Conservation (phyloP, 1,140 invertebrate genomes). For the Cataglyphis hispanica region DNA sequence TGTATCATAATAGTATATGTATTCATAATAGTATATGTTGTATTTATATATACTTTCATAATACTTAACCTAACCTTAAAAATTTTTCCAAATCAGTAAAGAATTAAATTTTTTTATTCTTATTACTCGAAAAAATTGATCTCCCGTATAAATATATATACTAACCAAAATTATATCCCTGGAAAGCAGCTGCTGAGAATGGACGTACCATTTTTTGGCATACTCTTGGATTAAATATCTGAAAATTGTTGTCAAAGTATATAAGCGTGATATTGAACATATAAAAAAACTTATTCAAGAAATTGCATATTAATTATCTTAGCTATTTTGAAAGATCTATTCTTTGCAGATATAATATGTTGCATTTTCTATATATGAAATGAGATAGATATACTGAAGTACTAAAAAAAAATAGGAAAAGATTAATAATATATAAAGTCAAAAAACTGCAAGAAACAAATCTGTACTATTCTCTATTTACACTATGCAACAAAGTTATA, state of each 20-base stretch:
- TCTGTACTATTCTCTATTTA: neutral
- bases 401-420: no score
- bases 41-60: no score
- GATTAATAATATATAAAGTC: neutral
- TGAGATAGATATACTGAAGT: no score
- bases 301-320: neutral
- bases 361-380: no score
- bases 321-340: no score
- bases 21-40: no score
- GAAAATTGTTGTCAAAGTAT: constrained; percentile 27
- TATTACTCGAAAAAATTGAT: no score
- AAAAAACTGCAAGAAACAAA: neutral
- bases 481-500: neutral
- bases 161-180: constrained; percentile 82
- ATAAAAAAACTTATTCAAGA: neutral
- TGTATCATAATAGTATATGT: no score
- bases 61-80: no score
- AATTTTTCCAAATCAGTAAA: no score
- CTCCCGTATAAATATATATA: constrained; percentile 32
- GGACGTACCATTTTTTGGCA: constrained; percentile 66
- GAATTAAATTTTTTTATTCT: no score
- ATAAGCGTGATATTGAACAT: neutral
- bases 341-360: no score
- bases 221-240: constrained; percentile 71
- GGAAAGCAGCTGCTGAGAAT: constrained; percentile 77